Evolutionary conservation across 2,888 invertebrate genomes (phyloP).

Genomic region (Cosmia pyralina): DNA sequence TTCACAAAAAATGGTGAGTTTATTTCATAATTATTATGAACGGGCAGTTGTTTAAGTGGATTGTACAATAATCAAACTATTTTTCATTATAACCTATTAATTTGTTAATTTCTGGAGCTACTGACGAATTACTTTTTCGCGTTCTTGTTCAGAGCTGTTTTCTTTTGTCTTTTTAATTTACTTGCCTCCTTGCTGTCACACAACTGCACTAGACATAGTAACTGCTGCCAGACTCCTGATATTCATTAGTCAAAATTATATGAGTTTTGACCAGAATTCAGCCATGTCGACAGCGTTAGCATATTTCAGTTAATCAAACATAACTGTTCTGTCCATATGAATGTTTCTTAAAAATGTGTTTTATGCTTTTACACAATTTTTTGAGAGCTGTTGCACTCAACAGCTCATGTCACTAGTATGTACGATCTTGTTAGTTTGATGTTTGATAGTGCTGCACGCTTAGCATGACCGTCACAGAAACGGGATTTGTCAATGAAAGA

Average conservation of each 20-base stretch:
- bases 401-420: neutral
- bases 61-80: too few species aligned
- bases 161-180: neutral
- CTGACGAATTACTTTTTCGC: neutral
- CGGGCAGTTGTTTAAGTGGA: too few species aligned
- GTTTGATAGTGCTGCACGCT: neutral
- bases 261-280: neutral
- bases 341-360: neutral
- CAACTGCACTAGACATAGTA: too few species aligned
- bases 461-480: too few species aligned
- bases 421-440: neutral
- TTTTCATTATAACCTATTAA: constrained; percentile 23
- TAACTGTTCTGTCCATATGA: neutral
- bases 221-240: neutral
- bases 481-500: too few species aligned
- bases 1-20: constrained; percentile 45
- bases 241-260: neutral
- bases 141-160: neutral
- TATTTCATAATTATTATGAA: neutral
- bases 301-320: neutral
- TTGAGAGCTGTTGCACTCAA: neutral
- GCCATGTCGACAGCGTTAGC: neutral
- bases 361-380: neutral
- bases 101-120: neutral
- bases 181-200: too few species aligned